Evolutionary conservation across 2,888 invertebrate genomes (phyloP), one percentile per base, ranked within the genome.

Genomic region (Eupithecia centaureata): DNA sequence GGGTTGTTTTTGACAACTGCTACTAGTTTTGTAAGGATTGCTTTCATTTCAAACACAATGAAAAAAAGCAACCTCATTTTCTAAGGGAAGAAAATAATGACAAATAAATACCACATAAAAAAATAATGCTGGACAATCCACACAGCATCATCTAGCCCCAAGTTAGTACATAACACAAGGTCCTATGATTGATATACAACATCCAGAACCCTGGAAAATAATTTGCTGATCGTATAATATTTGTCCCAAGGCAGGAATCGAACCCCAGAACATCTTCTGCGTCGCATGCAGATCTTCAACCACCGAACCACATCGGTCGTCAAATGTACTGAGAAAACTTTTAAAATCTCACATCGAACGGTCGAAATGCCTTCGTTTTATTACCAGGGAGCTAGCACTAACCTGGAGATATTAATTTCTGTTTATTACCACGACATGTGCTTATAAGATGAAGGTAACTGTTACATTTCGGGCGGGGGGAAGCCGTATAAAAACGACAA

Each of bases 401-500:
- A 79, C 78, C 81, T 80, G 76, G 76, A 77, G 84, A 86, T 90
- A 91, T 91, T 91, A 91, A 91, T 91, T 86, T 87, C 85, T 86
- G 81, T 89, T 89, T 91, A 91, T 87, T 86, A 86, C 85, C 76
- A 83, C 82, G 83, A 88, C 90, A 91, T 91, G 88, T 89, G 89
- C 83, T 87, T 87, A 86, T 86, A 89, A 90, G 88, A 88, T 86
- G 89, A 85, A 85, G 86, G 88, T 88, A 86, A 90, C 88, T 89
- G 86, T 89, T 88, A 86, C 87, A 87, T 89, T 89, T 88, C 89
- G 77, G 74, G 78, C 79, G 86, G 89, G 85, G 54, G 86, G 89
- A 90, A 89, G 87, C 91, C 92, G 86, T 93, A 92, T 92, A 92
- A 92, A 92, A 92, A 92, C 91, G 90, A 92, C 92, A 91, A 92